A percentile compares a stretch with the other conserved stretches of the same genome.
These are phyloP conservation scores for Cricetomys ansorgei DNA, from an alignment of 2,113 vertebrate genomes.

Conservation along the genomic window DNA sequence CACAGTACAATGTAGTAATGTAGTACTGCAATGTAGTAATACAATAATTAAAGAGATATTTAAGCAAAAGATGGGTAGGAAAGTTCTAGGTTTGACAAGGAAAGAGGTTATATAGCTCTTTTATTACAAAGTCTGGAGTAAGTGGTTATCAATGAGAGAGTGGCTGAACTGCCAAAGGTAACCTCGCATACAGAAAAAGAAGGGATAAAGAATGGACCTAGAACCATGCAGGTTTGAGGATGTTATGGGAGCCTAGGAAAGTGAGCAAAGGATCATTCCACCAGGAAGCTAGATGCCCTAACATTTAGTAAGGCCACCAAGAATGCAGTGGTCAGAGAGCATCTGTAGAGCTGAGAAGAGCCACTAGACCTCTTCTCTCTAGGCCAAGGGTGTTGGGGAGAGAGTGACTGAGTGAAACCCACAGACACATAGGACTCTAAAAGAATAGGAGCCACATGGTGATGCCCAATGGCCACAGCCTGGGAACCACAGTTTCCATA, in stretches of 20 bases:
- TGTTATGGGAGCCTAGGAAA: neutral
- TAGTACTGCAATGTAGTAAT: too few species aligned
- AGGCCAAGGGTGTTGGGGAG: neutral
- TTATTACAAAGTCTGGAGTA: neutral
- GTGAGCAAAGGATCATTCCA: neutral
- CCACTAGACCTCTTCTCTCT: neutral
- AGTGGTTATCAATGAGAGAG: neutral
- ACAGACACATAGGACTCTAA: neutral
- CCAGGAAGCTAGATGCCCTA: neutral
- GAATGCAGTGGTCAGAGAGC: neutral
- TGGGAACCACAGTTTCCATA: neutral
- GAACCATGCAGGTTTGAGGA: too few species aligned
- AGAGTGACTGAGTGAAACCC: neutral
- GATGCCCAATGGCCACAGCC: neutral
- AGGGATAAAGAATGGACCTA: neutral
- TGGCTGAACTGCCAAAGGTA: neutral
- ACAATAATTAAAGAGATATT: neutral
- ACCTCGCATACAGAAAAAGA: neutral
- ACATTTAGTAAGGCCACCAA: neutral
- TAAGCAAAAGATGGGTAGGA: neutral
- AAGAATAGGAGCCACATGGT: neutral
- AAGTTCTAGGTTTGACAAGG: neutral
- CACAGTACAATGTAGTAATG: too few species aligned
- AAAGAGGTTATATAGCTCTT: neutral
- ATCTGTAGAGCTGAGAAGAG: neutral